Evolutionary conservation across 2,888 invertebrate species (phyloP), one percentile per base, ranked within the genome.

Genomic region (Drosophila meridiana): DNA sequence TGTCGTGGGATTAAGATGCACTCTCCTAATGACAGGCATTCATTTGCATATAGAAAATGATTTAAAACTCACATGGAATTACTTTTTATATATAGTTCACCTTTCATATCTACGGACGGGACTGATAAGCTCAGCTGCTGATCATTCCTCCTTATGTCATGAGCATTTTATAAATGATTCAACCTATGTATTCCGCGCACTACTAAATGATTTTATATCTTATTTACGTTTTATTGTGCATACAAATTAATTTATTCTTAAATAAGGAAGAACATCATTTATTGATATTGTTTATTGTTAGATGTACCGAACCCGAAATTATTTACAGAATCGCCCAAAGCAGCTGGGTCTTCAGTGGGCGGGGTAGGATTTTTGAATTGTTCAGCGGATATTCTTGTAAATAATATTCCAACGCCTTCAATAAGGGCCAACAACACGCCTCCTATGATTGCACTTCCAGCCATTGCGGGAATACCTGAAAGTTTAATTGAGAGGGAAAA

Each of bases 401-500:
- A 97, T 92, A 99, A 94, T 84, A 99, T 98, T 78, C 99, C 98
- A 75, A 99, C 96, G 74, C 99, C 99, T 95, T 99, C 99, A 83
- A 99, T 99, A 78, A 99, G 94, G 4, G 99, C 99, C 73, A 99
- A 94, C 26, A 99, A 95, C 69, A 99, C 96, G 66, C 99, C 99
- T 63, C 99, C 98, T 57, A 99, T 97, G 52, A 99, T 94, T 14
- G 99, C 99, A 94, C 99, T 99, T 45, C 98, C 99, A 60, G 98
- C 96, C 97, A 97, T 97, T 0, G 97, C 97, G 69, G 96, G 96
- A 43, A 97, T 93, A 92, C 95, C 95, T 95, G 40, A 7, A 68
- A 77, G 20, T 28, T 45, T 3, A 34, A 30, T 8, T 45, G 0
- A 26, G 11, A 26, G 0, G 9, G n/a, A 11, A 36, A 47, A 30